Percentiles rank a stretch among this genome's conserved stretches.
Conservation (phyloP, 2,888 invertebrate species). For the Pterostichus niger region DNA sequence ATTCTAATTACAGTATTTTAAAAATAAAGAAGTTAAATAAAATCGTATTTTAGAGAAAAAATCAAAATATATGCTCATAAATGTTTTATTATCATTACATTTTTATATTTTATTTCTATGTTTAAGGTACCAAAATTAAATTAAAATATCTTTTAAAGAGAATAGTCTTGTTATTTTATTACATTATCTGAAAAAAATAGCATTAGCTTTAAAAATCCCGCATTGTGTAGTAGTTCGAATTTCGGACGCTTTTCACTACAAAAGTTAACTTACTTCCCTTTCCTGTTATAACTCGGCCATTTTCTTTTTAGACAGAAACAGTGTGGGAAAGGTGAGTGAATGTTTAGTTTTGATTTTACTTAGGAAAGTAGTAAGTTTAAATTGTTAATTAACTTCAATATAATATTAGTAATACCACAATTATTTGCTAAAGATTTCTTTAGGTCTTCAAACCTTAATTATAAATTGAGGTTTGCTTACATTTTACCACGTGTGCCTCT, state of each 20-base stretch:
- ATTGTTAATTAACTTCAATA: not conserved
- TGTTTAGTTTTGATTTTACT: not conserved
- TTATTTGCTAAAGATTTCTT: not conserved
- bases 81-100: conserved; percentile 38
- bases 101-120: conserved; percentile 50
- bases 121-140: conserved; percentile 37
- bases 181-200: not conserved
- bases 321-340: conserved; percentile 62
- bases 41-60: conserved; percentile 36
- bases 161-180: not conserved
- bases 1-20: conserved; percentile 49
- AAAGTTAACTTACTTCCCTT: not conserved
- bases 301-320: conserved; percentile 65
- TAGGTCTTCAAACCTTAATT: too few species aligned
- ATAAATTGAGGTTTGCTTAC: conserved; percentile 25
- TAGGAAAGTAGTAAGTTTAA: conserved; percentile 3
- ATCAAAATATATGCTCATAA: conserved; percentile 52
- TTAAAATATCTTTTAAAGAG: conserved; percentile 44
- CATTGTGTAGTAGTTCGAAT: not conserved
- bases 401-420: not conserved
- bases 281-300: conserved; percentile 57
- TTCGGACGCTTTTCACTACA: not conserved
- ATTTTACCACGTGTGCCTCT: conserved; percentile 58
- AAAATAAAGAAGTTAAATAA: conserved; percentile 16
- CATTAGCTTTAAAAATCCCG: conserved; percentile 8